Evolutionary conservation across 2,888 invertebrate genomes (phyloP), one percentile per base, ranked within the genome.

Genomic region (Strigamia crassipes): DNA sequence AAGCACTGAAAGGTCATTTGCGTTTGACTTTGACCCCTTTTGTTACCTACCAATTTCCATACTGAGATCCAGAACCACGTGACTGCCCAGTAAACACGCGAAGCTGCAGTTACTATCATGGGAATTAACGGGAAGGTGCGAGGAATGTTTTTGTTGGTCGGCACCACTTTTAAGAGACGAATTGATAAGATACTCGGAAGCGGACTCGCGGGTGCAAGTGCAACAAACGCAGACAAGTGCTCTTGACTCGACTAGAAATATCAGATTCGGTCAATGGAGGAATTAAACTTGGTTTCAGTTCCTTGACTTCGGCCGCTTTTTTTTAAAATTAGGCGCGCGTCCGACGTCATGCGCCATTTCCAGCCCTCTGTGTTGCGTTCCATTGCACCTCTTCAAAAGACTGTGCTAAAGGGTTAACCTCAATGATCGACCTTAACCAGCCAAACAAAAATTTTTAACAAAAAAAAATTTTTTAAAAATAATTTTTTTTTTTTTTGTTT

Each of bases 241-340:
- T 34, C 34, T 34, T 34, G 6, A 27, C 15, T 27, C 23, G 23
- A 27, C 10, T 66, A 8, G 9, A 12, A 66, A 66, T 66, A 23
- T 27, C 27, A 66, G 66, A 66, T 66, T 66, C 66, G 66, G 66
- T 66, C 66, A 66, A 66, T 66, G 66, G 66, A 66, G 66, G 66
- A 66, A 66, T 66, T 66, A 66, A 66, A 66, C 66, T 66, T 15
- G 66, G 66, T 27, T 66, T 27, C 66, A 31, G 66, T 66, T 66
- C 66, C 66, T 66, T 66, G 66, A 66, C 31, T 66, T 31, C 31
- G 66, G 66, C 31, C 66, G 31, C 66, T 66, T 66, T 66, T 66
- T 66, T 66, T 12, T n/a, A 66, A 66, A 66, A 66, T 66, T 66
- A 27, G 31, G 66, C 66, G 66, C 66, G 66, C 66, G 66, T 66